Evolutionary conservation across 2,888 invertebrate genomes (phyloP).

Genomic region (Terebella lapidaria): DNA sequence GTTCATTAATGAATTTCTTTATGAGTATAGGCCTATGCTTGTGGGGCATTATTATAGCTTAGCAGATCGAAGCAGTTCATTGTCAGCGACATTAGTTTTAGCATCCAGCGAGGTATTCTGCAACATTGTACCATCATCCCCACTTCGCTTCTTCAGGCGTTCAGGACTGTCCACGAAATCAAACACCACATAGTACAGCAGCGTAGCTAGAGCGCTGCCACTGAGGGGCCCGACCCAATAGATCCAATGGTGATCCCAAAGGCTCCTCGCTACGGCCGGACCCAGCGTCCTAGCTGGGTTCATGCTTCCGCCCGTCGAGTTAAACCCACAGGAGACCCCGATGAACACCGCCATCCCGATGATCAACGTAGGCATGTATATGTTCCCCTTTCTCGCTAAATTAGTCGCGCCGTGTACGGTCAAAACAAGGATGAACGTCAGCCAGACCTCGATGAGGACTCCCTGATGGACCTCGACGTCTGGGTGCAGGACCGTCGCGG

Average conservation of each 20-base stretch:
- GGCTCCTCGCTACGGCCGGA: slow-evolving; percentile 18
- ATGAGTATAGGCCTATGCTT: too few species aligned
- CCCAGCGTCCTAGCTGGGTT: slow-evolving; percentile 18
- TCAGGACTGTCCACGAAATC: background rate
- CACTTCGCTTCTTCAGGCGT: background rate
- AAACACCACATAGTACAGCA: slow-evolving; percentile 28
- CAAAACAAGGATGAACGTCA: slow-evolving; percentile 14
- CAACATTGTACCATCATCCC: background rate
- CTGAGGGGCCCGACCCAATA: slow-evolving; percentile 44
- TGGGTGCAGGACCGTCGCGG: slow-evolving; percentile 8
- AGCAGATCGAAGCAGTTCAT: too few species aligned
- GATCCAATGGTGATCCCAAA: slow-evolving; percentile 20
- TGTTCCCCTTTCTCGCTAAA: slow-evolving; percentile 3
- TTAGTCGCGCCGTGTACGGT: slow-evolving; percentile 17
- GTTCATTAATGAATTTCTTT: too few species aligned
- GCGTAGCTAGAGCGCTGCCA: slow-evolving; percentile 35
- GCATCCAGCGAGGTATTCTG: too few species aligned
- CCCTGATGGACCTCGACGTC: slow-evolving; percentile 12
- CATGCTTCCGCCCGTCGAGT: slow-evolving; percentile 18
- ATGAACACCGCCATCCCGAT: slow-evolving; percentile 16
- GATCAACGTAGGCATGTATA: slow-evolving; percentile 15
- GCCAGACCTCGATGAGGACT: slow-evolving; percentile 12
- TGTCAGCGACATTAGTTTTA: too few species aligned
- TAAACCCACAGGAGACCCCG: slow-evolving; percentile 12
- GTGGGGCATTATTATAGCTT: too few species aligned